These are phyloP conservation scores for Thalassarche chlororhynchos DNA, from an alignment of 2,113 vertebrate genomes.

Conservation along the genomic window DNA sequence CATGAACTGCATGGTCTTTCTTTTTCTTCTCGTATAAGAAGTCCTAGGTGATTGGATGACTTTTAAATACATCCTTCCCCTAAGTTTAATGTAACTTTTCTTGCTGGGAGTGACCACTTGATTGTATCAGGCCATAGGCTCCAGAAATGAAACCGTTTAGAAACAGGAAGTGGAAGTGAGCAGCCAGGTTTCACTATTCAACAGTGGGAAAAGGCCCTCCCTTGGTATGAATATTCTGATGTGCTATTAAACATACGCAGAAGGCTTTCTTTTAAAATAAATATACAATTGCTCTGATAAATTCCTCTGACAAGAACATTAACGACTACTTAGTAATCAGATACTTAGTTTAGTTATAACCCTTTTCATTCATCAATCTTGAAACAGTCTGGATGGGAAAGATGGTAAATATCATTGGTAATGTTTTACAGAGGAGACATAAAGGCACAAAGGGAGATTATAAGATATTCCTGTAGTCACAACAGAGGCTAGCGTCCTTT, in stretches of 20 bases:
- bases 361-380: background rate
- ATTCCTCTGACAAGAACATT: background rate
- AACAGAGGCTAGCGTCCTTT: background rate
- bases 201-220: background rate
- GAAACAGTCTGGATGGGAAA: background rate
- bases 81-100: background rate
- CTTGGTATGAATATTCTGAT: background rate
- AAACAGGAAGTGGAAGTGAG: background rate
- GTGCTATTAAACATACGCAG: background rate
- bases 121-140: background rate
- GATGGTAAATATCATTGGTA: background rate
- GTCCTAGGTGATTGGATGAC: background rate
- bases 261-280: background rate
- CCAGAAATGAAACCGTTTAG: background rate
- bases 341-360: background rate
- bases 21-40: background rate
- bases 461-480: background rate
- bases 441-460: background rate
- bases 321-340: background rate
- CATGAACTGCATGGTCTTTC: background rate
- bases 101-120: background rate
- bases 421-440: background rate
- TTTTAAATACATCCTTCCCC: background rate
- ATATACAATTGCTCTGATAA: background rate
- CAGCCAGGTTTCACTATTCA: background rate